These are phyloP conservation scores for Prorops nasuta DNA, from an alignment of 1,140 invertebrate genomes.

Conservation along the genomic window DNA sequence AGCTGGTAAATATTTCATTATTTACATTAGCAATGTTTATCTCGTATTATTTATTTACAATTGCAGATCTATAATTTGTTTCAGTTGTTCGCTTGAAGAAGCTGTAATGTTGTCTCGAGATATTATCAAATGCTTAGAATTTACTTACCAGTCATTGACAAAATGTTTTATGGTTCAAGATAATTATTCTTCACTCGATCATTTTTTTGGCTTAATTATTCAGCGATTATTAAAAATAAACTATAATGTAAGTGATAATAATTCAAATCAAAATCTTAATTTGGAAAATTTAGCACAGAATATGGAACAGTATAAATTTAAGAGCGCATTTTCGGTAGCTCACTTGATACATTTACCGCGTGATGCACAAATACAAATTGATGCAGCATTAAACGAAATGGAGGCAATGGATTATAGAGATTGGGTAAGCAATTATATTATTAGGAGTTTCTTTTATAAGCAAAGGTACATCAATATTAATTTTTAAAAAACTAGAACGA, in stretches of 20 bases:
- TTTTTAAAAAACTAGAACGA: conserved; percentile 61
- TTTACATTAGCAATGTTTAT: conserved; percentile 39
- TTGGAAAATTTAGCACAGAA: conserved; percentile 5
- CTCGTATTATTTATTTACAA: conserved; percentile 34
- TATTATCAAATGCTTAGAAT: conserved; percentile 55
- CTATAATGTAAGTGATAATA: too few species aligned
- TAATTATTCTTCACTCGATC: conserved; percentile 54
- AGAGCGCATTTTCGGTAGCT: conserved; percentile 50
- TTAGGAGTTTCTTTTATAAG: not conserved
- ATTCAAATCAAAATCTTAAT: conserved; percentile 15
- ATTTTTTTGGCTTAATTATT: conserved; percentile 60
- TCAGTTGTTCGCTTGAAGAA: conserved; percentile 54
- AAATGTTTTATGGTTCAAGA: conserved; percentile 52
- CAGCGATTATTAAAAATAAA: conserved; percentile 47
- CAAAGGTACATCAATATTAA: not conserved
- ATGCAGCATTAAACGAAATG: conserved; percentile 76
- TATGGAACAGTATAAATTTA: conserved; percentile 37
- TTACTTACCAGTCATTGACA: conserved; percentile 56
- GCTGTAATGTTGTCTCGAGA: conserved; percentile 52
- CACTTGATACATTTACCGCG: conserved; percentile 67
- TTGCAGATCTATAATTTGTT: conserved; percentile 48
- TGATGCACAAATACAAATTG: conserved; percentile 74
- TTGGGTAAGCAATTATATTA: conserved; percentile 59
- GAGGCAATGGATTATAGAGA: conserved; percentile 80
- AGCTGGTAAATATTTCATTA: conserved; percentile 52